Evolutionary conservation across 2,113 vertebrate species (phyloP).

Genomic region (Pholis gunnellus): DNA sequence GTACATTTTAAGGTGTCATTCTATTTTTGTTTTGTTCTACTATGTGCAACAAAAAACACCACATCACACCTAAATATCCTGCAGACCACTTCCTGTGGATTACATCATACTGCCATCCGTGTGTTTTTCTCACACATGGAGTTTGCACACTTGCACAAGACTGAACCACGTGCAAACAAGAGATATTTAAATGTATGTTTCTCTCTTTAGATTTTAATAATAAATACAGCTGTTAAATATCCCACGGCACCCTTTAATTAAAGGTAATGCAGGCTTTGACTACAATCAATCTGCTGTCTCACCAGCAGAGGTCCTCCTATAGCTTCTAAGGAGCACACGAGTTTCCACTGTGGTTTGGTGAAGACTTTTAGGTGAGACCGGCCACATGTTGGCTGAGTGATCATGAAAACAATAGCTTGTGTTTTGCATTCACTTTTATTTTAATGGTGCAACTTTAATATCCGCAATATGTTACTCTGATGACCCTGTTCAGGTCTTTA

Average conservation of each 20-base stretch:
- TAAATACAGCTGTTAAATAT: background rate
- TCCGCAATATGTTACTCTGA: background rate
- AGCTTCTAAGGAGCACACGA: background rate
- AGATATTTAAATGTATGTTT: background rate
- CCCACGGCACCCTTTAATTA: background rate
- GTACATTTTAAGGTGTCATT: background rate
- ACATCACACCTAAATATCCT: background rate
- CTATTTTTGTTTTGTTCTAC: background rate
- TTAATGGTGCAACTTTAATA: background rate
- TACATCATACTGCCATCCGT: background rate
- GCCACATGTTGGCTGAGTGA: background rate
- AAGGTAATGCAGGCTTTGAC: background rate
- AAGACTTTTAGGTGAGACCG: background rate
- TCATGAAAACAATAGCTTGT: background rate
- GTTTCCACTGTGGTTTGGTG: background rate
- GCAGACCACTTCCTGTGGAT: background rate
- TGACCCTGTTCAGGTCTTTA: background rate
- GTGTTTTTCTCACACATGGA: too few species aligned
- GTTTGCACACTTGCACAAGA: background rate
- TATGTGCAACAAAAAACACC: background rate
- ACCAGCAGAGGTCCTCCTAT: slow-evolving; percentile 55
- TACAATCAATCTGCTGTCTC: background rate
- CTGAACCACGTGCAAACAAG: background rate
- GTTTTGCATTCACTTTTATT: background rate
- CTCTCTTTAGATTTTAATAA: background rate